Conservation (phyloP, 2,888 invertebrate species). For the Andrena bicolor region DNA sequence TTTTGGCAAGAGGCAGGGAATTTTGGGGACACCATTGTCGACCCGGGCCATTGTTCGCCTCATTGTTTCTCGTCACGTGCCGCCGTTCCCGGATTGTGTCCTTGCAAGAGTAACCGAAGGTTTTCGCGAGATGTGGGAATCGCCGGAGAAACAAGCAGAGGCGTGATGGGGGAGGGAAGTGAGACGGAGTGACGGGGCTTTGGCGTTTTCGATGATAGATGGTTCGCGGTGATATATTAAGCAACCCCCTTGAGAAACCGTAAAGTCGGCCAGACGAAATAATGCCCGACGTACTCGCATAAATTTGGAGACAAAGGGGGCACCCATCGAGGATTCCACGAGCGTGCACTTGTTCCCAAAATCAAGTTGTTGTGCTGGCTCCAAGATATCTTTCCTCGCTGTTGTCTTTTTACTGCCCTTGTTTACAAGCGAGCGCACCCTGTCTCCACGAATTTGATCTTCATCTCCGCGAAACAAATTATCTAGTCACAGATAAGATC, state of each 20-base stretch:
- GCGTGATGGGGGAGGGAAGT: background rate
- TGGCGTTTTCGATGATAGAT: constrained; percentile 68
- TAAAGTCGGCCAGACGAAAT: constrained; percentile 12
- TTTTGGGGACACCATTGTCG: constrained; percentile 71
- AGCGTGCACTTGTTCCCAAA: background rate
- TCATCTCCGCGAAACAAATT: too few relatives aligned
- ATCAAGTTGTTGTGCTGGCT: background rate
- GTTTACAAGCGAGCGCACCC: background rate
- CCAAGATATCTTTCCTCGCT: background rate
- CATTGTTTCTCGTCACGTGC: constrained; percentile 72
- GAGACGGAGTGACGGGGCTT: constrained; percentile 45
- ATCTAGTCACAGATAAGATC: too few relatives aligned
- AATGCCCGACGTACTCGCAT: constrained; percentile 4
- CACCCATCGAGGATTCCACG: constrained; percentile 7
- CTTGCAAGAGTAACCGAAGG: constrained; percentile 42
- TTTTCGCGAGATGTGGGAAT: constrained; percentile 55
- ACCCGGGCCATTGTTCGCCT: constrained; percentile 63
- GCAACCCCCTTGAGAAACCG: constrained; percentile 53
- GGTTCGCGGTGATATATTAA: constrained; percentile 70
- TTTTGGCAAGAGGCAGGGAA: constrained; percentile 67
- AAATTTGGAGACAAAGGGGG: constrained; percentile 10
- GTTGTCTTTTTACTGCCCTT: background rate
- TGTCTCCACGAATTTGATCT: background rate
- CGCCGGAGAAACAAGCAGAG: constrained; percentile 33
- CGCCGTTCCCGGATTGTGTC: constrained; percentile 55